Base-by-base conservation (phyloP, 2,797 vertebrate species). In the Xerus rutilus region DNA sequence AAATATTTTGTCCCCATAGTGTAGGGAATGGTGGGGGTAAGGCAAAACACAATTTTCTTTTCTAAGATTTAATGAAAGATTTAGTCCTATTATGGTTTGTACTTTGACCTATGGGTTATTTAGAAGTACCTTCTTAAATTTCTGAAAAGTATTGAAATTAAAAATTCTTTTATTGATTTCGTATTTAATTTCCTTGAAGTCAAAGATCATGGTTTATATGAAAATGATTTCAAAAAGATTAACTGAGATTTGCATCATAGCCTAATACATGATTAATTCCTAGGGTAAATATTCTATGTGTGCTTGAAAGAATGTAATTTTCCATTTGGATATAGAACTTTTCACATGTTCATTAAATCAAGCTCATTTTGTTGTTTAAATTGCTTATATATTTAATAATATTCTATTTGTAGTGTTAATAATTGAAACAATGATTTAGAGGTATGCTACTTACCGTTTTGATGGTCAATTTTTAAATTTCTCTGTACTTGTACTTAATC, bases 301-400 rank as follows among this genome's bases (percentile, higher is more conserved):
- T 94, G 23, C 72, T 94, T 81, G 25, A 74, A 96, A 92, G n/a
- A 94, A 83, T 89, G 45, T 57, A 30, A 39, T 92, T 92, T 12
- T 89, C n/a, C 47, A 79, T 0, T 35, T 95, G 45, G 23, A 62
- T 94, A 91, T 94, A 90, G 70, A 82, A 74, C 89, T 88, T 8
- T 92, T 88, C 59, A 54, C 79, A 81, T 91, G 5, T 52, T n/a
- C 69, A 85, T 92, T 93, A 86, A 94, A 67, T 96, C 30, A 95
- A 70, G 7, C 13, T 89, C 49, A 76, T 76, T 81, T 82, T 92
- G 4, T 76, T 93, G 39, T 82, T 92, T 45, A 65, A 3, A n/a
- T 93, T 95, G 1, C 84, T 54, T 84, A 35, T 89, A 57, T 67
- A 59, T 67, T 88, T 89, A 86, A 28, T 89, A 78, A 65, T 82